These are phyloP conservation scores for Chaitophorus viminalis DNA, from an alignment of 2,888 invertebrate species.

Conservation along the genomic window DNA sequence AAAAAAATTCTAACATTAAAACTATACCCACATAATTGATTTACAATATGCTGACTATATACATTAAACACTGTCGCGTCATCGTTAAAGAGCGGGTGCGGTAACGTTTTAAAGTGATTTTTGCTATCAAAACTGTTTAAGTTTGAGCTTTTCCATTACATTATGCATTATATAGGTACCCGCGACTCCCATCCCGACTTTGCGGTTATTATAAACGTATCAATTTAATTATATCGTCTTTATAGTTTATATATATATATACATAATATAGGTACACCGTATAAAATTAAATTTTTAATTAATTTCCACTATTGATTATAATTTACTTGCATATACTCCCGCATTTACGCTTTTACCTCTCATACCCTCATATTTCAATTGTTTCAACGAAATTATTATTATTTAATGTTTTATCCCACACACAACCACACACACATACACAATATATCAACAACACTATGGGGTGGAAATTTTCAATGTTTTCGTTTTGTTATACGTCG, in stretches of 20 bases:
- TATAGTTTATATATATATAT: background rate
- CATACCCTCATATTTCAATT: constrained; percentile 49
- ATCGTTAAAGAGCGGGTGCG: background rate
- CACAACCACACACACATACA: background rate
- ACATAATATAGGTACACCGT: background rate
- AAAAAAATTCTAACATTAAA: background rate
- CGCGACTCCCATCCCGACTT: background rate
- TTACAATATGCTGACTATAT: background rate
- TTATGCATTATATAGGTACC: background rate
- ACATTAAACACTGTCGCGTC: background rate
- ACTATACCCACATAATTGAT: background rate
- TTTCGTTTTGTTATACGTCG: background rate
- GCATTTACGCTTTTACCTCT: constrained; percentile 19
- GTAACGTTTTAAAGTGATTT: constrained; percentile 11
- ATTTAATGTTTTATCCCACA: constrained; percentile 27
- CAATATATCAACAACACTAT: background rate
- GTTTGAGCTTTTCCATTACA: constrained; percentile 7
- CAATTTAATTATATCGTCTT: constrained; percentile 40
- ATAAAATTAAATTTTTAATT: constrained; percentile 47
- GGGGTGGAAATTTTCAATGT: constrained; percentile 1
- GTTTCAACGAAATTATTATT: constrained; percentile 24
- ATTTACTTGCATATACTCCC: constrained; percentile 1
- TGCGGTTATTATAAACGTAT: constrained; percentile 50
- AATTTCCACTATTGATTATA: constrained; percentile 45
- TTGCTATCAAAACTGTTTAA: constrained; percentile 29